Percentiles rank a stretch among this genome's conserved stretches.
phyloP scores from a whole-genome alignment of 1,140 invertebrate species.

The Atta colombica region DNA sequence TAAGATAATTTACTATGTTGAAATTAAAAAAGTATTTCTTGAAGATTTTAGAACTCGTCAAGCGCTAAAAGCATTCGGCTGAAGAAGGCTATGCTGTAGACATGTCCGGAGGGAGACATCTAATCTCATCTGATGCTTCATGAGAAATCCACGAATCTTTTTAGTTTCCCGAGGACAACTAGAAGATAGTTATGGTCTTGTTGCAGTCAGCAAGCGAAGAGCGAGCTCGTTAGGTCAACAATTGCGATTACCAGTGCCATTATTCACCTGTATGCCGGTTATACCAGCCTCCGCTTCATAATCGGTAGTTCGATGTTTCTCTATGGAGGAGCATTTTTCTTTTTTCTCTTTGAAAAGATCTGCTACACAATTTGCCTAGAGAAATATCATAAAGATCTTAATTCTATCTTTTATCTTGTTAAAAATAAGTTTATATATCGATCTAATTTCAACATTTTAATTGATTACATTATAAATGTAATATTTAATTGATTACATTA shows the following conservation, averaged over 20 bases:
- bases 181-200: conserved; percentile 75
- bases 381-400: neutral
- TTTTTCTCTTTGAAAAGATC: conserved; percentile 80
- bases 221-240: conserved; percentile 82
- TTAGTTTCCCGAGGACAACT: conserved; percentile 63
- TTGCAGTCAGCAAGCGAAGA: conserved; percentile 78
- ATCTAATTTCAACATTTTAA: neutral
- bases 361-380: conserved; percentile 78
- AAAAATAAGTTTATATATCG: neutral
- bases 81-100: conserved; percentile 14
- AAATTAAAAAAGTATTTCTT: conserved; percentile 35
- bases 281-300: conserved; percentile 76
- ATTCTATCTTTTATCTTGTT: neutral
- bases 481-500: neutral
- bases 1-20: conserved; percentile 58
- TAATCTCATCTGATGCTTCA: conserved; percentile 21
- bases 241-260: conserved; percentile 83
- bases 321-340: conserved; percentile 54
- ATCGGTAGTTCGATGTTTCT: conserved; percentile 76
- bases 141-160: conserved; percentile 32
- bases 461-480: no score
- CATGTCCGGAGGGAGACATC: neutral
- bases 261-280: conserved; percentile 85
- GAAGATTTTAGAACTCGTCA: neutral
- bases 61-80: conserved; percentile 9